Base-by-base conservation (phyloP, 2,113 vertebrate species). In the Panthera tigris region DNA sequence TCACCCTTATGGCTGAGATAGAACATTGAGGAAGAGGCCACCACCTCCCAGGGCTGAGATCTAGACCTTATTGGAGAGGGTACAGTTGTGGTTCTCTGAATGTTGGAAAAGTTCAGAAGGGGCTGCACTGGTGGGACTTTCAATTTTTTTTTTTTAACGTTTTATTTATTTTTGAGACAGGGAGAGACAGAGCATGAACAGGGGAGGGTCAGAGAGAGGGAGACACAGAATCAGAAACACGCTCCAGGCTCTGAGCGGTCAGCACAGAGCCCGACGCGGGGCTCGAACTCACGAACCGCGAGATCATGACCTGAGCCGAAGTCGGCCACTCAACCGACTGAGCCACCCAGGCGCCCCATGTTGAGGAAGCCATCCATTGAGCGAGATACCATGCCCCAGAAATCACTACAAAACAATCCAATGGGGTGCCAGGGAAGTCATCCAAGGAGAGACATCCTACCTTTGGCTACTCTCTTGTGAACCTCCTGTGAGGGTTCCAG, bases 61-160 rank as follows among this genome's bases (percentile, higher is more conserved):
- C 27, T 71, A 31, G 25, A 50, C 52, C n/a, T 84, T 29, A 2
- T 5, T 25, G 29, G 31, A 80, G 29, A 57, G 16, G 74, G 52
- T 21, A 16, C 0, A 1, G 52, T 45, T 0, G 0, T 4, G 36
- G 48, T 14, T 55, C 52, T 55, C 61, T 13, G 91, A 33, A 31
- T 48, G 27, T 39, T 19, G 4, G 57, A 12, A 45, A 89, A 66
- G n/a, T 48, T 69, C 68, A 36, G 0, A 6, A 36, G 14, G 31
- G 16, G 63, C 45, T 31, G 25, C 6, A 33, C 8, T 18, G 25
- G 31, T 61, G 61, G 71, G 36, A 57, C 23, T 57, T n/a, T 36
- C 36, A 36, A 36, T 36, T 36, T 36, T 36, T 36, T 36, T 36
- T 36, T 36, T 36, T 36, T 36, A 36, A 36, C 36, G 36, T 36